These are phyloP conservation scores for Phoenicopterus ruber DNA, from an alignment of 2,113 vertebrate genomes.

Conservation along the genomic window DNA sequence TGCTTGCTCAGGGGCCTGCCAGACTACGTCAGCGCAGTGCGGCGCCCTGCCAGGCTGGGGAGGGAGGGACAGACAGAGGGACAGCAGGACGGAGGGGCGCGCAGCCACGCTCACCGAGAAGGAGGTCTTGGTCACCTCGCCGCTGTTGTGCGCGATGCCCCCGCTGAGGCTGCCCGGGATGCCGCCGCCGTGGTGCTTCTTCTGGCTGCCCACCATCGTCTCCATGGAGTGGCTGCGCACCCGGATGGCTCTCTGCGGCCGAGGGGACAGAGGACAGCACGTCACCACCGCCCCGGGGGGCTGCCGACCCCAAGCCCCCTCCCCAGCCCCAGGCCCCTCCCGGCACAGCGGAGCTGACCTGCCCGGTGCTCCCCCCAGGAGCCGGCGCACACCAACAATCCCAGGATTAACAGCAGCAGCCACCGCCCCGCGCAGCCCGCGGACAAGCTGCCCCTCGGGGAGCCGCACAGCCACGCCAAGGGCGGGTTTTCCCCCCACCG, in stretches of 20 bases:
- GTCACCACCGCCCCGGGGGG: rapidly evolving
- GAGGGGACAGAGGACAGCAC: neutral
- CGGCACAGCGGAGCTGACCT: neutral
- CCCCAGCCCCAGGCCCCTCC: neutral
- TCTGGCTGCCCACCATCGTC: conserved; percentile 90
- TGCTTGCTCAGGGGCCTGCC: neutral
- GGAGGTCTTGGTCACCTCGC: conserved; percentile 81
- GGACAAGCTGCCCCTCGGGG: too few relatives aligned
- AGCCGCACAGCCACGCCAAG: neutral
- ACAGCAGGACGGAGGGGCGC: rapidly evolving
- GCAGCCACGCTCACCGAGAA: conserved; percentile 75
- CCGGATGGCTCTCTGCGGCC: conserved; percentile 86
- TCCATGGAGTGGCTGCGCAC: conserved; percentile 97
- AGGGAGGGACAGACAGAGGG: neutral
- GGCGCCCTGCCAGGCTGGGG: neutral
- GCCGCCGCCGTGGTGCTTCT: conserved; percentile 74
- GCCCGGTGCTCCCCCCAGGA: rapidly evolving
- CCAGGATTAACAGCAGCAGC: neutral
- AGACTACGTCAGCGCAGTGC: rapidly evolving
- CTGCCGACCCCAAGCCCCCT: neutral
- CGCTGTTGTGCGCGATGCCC: conserved; percentile 80
- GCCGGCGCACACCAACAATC: rapidly evolving
- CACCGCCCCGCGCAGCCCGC: rapidly evolving
- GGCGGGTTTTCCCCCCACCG: rapidly evolving
- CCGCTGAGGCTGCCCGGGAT: conserved; percentile 91